Conservation (phyloP, 2,888 invertebrate genomes). For the Phlogophora meticulosa region DNA sequence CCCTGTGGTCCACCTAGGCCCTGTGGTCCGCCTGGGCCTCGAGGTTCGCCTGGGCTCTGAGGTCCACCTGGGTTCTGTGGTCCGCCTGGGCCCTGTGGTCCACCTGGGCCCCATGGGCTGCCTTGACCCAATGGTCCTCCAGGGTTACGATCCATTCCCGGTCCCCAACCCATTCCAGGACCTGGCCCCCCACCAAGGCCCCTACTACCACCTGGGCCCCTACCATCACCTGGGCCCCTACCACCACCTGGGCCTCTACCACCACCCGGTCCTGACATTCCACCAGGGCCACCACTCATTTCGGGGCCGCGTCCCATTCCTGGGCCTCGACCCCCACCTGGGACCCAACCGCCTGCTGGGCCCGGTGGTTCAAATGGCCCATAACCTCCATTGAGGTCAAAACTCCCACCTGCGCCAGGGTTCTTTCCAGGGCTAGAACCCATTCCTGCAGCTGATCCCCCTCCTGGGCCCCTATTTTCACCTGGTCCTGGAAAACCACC, state of each 20-base stretch:
- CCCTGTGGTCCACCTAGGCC: background rate
- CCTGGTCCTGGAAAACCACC: no score
- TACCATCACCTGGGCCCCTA: background rate
- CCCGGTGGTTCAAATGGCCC: slow-evolving; percentile 18
- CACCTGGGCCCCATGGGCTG: background rate
- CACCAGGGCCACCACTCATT: background rate
- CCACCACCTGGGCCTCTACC: background rate
- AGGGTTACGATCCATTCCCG: no score
- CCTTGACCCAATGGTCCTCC: no score
- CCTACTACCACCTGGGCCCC: background rate
- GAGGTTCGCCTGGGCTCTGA: no score
- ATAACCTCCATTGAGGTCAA: background rate
- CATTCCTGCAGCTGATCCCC: no score
- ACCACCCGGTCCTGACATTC: background rate
- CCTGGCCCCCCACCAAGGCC: no score
- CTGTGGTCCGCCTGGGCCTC: no score
- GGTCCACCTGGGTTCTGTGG: background rate
- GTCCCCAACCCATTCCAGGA: background rate
- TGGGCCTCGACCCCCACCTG: background rate
- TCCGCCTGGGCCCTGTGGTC: background rate
- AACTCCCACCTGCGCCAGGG: no score
- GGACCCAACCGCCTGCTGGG: slow-evolving; percentile 4
- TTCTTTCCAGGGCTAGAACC: no score
- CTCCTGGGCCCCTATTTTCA: no score
- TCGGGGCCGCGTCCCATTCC: background rate